Percentiles rank a stretch among this genome's conserved stretches.
Conservation (phyloP, 1,140 invertebrate species). For the Lucilia sericata region DNA sequence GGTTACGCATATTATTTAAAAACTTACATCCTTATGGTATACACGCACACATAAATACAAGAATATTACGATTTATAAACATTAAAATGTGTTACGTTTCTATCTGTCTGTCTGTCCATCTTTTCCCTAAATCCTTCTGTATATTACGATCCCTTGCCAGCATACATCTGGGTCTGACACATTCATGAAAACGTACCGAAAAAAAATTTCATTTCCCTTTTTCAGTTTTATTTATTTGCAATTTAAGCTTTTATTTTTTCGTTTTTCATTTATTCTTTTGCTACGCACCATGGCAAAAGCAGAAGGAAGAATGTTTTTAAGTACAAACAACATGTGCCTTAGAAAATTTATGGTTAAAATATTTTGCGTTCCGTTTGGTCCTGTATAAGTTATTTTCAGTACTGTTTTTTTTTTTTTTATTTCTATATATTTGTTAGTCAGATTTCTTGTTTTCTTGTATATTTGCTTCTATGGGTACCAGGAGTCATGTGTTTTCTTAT, state of each 20-base stretch:
- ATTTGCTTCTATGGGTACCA: not conserved
- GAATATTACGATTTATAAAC: not conserved
- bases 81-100: too few relatives aligned
- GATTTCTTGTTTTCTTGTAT: not conserved
- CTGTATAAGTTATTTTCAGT: not conserved
- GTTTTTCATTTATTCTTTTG: not conserved
- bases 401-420: not conserved
- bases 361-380: not conserved
- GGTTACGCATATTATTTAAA: slow-evolving; percentile 1
- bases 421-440: not conserved
- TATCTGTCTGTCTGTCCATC: not conserved
- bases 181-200: slow-evolving; percentile 5
- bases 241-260: slow-evolving; percentile 14
- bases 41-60: not conserved
- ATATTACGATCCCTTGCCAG: not conserved
- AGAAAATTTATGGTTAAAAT: slow-evolving; percentile 28
- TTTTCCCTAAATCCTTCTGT: not conserved
- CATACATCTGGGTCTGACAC: slow-evolving; percentile 33
- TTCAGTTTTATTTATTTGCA: slow-evolving; percentile 13
- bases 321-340: slow-evolving; percentile 24
- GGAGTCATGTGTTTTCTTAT: slow-evolving; percentile 28
- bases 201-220: slow-evolving; percentile 8
- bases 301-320: slow-evolving; percentile 27
- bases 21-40: not conserved
- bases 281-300: not conserved